Evolutionary conservation across 2,797 vertebrate species (phyloP).

Genomic region (Serranus cabrilla): DNA sequence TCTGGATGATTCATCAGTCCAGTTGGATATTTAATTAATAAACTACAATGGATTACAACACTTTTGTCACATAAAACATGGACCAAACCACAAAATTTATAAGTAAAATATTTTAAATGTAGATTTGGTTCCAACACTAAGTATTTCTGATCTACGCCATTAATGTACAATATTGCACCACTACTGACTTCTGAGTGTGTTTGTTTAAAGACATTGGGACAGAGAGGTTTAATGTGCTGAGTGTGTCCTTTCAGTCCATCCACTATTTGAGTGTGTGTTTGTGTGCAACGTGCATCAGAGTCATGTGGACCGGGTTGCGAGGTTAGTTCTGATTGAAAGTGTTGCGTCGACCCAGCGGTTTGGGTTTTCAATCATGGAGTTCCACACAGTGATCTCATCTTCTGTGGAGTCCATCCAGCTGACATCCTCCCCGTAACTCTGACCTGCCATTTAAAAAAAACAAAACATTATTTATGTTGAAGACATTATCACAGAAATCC

Average conservation of each 20-base stretch:
- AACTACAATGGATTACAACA: conserved; percentile 53
- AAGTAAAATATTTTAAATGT: conserved; percentile 41
- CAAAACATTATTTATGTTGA: not conserved
- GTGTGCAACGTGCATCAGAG: conserved; percentile 5
- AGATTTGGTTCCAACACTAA: conserved; percentile 37
- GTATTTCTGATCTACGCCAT: conserved; percentile 22
- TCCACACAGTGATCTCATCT: conserved; percentile 91
- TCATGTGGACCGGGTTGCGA: conserved; percentile 79
- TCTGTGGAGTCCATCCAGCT: conserved; percentile 97
- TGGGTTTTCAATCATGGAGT: conserved; percentile 87
- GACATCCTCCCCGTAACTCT: conserved; percentile 92
- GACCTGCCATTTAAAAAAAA: conserved; percentile 83
- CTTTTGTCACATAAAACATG: conserved; percentile 32
- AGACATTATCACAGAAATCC: not conserved
- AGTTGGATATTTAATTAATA: conserved; percentile 59
- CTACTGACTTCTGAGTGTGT: conserved; percentile 31
- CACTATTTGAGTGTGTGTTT: conserved; percentile 6
- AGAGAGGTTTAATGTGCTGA: conserved; percentile 39
- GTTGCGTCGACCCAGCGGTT: conserved; percentile 90
- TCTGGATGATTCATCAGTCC: conserved; percentile 21
- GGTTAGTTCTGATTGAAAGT: conserved; percentile 91
- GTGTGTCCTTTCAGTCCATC: conserved; percentile 37
- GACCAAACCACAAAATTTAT: conserved; percentile 20
- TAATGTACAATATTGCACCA: conserved; percentile 54
- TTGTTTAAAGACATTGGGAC: conserved; percentile 16